Percentiles rank a stretch among this genome's conserved stretches.
Evolutionary conservation across 2,113 vertebrate genomes (phyloP).

Genomic region (Dromaius novaehollandiae): DNA sequence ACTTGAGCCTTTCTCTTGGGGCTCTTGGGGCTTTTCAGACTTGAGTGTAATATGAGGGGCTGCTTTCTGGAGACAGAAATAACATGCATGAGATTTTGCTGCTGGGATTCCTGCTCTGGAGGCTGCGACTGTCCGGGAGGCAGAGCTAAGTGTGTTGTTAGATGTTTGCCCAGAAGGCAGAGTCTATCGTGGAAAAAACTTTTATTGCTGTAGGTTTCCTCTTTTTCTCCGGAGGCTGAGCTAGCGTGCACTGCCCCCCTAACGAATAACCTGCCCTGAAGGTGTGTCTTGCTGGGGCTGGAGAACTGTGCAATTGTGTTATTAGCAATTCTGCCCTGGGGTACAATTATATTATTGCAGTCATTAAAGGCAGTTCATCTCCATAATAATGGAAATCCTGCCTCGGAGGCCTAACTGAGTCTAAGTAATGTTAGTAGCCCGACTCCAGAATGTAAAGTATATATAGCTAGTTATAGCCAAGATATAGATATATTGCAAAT

Average conservation of each 20-base stretch:
- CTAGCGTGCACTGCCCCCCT: slow-evolving; percentile 52
- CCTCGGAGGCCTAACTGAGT: slow-evolving; percentile 67
- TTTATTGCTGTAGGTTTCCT: slow-evolving; percentile 43
- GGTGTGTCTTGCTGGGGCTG: slow-evolving; percentile 55
- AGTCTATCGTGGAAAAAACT: not conserved
- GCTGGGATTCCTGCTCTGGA: not conserved
- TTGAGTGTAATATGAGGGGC: not conserved
- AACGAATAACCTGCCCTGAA: slow-evolving; percentile 68
- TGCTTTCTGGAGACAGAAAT: not conserved
- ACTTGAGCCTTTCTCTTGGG: not conserved
- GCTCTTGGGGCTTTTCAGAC: not conserved
- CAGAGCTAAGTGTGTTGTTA: slow-evolving; percentile 19
- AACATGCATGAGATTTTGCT: not conserved
- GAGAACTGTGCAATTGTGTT: slow-evolving; percentile 57
- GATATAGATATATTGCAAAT: not conserved
- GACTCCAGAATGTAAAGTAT: slow-evolving; percentile 60
- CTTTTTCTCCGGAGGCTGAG: slow-evolving; percentile 55
- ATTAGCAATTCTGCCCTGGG: slow-evolving; percentile 75
- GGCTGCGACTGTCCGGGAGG: slow-evolving; percentile 1
- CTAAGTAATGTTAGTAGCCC: slow-evolving; percentile 40
- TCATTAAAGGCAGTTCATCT: slow-evolving; percentile 80
- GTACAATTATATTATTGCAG: slow-evolving; percentile 77
- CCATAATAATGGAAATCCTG: slow-evolving; percentile 80
- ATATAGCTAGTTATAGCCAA: slow-evolving; percentile 25
- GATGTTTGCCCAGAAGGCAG: slow-evolving; percentile 42